These are phyloP conservation scores for Cantharis rufa DNA, from an alignment of 2,888 invertebrate genomes.

Conservation along the genomic window DNA sequence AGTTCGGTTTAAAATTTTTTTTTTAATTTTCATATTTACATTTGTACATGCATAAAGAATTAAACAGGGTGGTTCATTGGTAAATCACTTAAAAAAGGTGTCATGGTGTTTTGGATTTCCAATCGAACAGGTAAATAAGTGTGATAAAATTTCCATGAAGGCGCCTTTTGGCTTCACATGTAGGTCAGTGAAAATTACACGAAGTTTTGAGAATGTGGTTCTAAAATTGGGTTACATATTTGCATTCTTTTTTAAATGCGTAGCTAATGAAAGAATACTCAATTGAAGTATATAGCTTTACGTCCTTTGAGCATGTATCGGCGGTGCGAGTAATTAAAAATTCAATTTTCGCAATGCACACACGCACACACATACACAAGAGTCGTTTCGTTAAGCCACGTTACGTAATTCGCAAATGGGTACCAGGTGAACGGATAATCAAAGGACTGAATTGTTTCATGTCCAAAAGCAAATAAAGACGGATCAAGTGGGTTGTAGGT, in stretches of 20 bases:
- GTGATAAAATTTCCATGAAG: not conserved
- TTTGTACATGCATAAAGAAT: no score
- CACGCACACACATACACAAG: slow-evolving; percentile 4
- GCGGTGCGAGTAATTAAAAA: slow-evolving; percentile 25
- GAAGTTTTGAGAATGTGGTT: not conserved
- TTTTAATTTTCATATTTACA: no score
- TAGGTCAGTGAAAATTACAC: not conserved
- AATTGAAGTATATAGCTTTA: not conserved
- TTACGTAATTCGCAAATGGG: slow-evolving; percentile 21
- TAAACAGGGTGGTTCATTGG: no score
- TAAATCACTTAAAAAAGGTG: no score
- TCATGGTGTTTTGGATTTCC: not conserved
- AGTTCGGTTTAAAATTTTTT: no score
- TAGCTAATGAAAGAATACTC: slow-evolving; percentile 2
- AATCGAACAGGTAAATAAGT: not conserved
- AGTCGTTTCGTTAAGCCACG: slow-evolving; percentile 14
- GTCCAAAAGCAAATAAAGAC: slow-evolving; percentile 31
- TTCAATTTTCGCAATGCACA: slow-evolving; percentile 25
- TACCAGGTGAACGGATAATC: slow-evolving; percentile 29
- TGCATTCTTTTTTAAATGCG: not conserved
- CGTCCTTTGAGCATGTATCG: not conserved
- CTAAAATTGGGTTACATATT: not conserved
- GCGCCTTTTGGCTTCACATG: not conserved
- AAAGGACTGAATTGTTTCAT: slow-evolving; percentile 30
- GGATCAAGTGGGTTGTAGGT: slow-evolving; percentile 28